Conservation (phyloP, 2,888 invertebrate genomes). For the Cheilosia variabilis region DNA sequence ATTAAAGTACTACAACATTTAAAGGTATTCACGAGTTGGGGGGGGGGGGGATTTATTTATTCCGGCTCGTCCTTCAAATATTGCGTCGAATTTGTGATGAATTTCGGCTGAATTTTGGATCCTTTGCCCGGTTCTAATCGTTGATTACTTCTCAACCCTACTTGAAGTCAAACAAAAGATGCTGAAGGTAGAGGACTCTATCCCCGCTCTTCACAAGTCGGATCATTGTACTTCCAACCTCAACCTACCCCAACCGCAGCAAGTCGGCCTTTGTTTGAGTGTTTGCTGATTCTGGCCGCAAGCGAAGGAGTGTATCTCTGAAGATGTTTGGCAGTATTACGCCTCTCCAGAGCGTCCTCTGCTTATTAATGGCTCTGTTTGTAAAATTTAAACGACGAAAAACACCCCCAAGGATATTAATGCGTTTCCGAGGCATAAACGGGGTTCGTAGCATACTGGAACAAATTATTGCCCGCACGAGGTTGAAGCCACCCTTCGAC, state of each 20-base stretch:
- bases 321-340: conserved; percentile 35
- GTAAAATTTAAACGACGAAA: conserved; percentile 58
- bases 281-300: conserved; percentile 12
- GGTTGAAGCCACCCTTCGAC: conserved; percentile 38
- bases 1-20: conserved; percentile 51
- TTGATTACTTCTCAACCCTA: conserved; percentile 14
- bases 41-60: background rate
- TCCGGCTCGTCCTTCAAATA: conserved; percentile 6
- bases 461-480: conserved; percentile 49
- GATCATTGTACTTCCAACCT: conserved; percentile 14
- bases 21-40: conserved; percentile 30
- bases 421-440: conserved; percentile 55
- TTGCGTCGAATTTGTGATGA: background rate
- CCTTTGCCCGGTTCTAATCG: no score
- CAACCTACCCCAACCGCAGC: conserved; percentile 60
- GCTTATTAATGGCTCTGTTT: conserved; percentile 61
- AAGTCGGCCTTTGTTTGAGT: conserved; percentile 3
- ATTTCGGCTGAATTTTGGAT: background rate
- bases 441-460: conserved; percentile 57
- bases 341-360: conserved; percentile 29
- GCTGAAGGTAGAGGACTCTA: conserved; percentile 57
- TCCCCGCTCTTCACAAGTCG: conserved; percentile 11
- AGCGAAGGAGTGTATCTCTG: conserved; percentile 9
- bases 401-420: conserved; percentile 62
- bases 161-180: conserved; percentile 11